Evolutionary conservation across 2,888 invertebrate species (phyloP), one percentile per base, ranked within the genome.

Genomic region (Frankliniella fusca): DNA sequence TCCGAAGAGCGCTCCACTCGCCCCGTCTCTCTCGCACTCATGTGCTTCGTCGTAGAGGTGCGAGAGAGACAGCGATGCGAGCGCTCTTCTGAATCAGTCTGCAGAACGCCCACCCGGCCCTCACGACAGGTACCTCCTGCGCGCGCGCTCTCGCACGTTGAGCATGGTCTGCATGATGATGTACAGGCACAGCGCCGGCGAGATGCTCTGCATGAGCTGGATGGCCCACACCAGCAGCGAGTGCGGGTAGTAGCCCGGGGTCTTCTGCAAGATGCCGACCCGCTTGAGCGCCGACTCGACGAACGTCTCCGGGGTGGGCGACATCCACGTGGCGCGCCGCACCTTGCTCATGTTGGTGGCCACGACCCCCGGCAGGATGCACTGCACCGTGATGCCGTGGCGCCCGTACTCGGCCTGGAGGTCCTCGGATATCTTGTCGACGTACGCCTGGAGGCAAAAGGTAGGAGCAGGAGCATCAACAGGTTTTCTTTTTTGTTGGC

Each of bases 341-440:
- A 97, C 94, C 86, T 95, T 94, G 15, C 94, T 93, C 95, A 97
- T 95, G 86, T 97, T 97, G 0, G 97, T 96, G 38, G 95, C 95
- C 0, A 98, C 97, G 85, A 94, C 95, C 1, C 95, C 97, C 0
- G 97, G 97, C 83, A 93, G 89, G 0, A 97, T 90, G 86, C 94
- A 93, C 89, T 97, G 97, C 9, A 96, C 90, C 8, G 92, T 91
- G 48, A 96, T 92, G 0, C 95, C 95, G 79, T 91, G 89, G 70
- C 92, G 91, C 27, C 90, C 89, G 86, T 95, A 96, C 86, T 96
- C 96, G 82, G 92, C 91, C 11, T 92, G 91, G 48, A 96, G 88
- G 85, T 95, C 94, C 81, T 92, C 92, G 10, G 94, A 92, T 85
- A 96, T 92, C 88, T 96, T 96, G 82, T 93, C 93, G 18, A 96